Evolutionary conservation across 2,113 vertebrate species (phyloP), one percentile per base, ranked within the genome.

Genomic region (Macroglossus sobrinus): DNA sequence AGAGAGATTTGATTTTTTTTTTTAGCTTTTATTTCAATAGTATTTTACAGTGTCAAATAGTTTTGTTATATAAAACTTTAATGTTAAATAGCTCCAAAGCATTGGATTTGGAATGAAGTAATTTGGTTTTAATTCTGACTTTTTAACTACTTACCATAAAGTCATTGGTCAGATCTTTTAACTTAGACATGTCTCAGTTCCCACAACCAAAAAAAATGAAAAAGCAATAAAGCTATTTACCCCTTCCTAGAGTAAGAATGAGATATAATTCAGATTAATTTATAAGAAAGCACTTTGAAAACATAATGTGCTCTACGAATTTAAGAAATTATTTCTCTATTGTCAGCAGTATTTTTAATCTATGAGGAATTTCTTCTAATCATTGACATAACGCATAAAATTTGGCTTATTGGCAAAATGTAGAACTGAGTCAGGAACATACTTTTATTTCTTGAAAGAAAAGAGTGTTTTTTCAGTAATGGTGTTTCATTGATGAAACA

Each of bases 371-470:
- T 81, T 71, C 78, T 88, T 81, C 61, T 78, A 72, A n/a, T 79
- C 5, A 91, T 55, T 30, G 28, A 38, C 22, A 91, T 79, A 74
- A 96, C 88, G 79, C 69, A 47, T 30, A 66, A 84, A 93, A 74
- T 80, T 89, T 84, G 33, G 43, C 88, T 92, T 84, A 55, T 53
- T 93, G 71, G 74, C 33, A 82, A 93, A 95, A 66, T 92, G 89
- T 68, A 13, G 50, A 55, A 45, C 45, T 61, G 59, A 66, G 84
- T 72, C 71, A 95, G 26, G 22, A 9, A 40, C 12, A 68, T 75
- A 75, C 14, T 85, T 79, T 79, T 68, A 61, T 91, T 94, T 96
- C 91, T 81, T 94, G 55, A 89, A 63, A 45, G 38, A 92, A 78
- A 38, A 59, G 22, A 82, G 11, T 71, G 22, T 88, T 85, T 22